Evolutionary conservation across 2,113 vertebrate genomes (phyloP).

Genomic region (Phrynosoma platyrhinos): DNA sequence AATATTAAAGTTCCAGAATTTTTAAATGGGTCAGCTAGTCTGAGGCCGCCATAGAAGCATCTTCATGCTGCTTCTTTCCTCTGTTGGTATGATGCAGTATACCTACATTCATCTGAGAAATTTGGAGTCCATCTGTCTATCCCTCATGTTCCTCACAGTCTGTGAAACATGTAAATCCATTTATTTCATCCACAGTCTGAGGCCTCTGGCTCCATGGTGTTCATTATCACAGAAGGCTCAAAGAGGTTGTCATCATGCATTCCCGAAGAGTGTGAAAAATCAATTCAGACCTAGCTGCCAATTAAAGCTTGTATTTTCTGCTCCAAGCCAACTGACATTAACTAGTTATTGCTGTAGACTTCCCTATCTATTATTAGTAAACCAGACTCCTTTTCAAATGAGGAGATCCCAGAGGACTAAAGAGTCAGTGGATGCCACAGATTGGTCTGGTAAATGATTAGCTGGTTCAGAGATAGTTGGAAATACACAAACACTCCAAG

Average conservation of each 20-base stretch:
- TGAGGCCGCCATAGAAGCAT: not conserved
- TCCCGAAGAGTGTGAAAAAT: not conserved
- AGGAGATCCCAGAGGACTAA: not conserved
- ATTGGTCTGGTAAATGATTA: accelerated
- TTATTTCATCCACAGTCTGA: accelerated
- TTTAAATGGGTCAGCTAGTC: not conserved
- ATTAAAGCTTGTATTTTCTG: not conserved
- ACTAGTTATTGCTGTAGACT: not conserved
- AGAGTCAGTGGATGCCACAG: not conserved
- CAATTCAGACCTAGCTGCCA: not conserved
- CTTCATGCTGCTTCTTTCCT: not conserved
- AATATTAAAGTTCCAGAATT: not conserved
- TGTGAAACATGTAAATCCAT: not conserved
- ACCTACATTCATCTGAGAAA: not conserved
- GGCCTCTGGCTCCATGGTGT: not conserved
- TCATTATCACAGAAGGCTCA: not conserved
- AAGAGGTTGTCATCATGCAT: not conserved
- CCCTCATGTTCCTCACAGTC: no score
- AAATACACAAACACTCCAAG: not conserved
- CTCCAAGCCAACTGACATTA: accelerated
- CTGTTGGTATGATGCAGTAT: not conserved
- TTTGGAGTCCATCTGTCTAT: not conserved
- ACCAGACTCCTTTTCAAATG: not conserved
- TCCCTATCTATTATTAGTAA: not conserved
- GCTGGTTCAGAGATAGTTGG: accelerated